A percentile compares a stretch with the other conserved stretches of the same genome.
Conservation (phyloP, 2,113 vertebrate genomes). For the Ascaphus truei region DNA sequence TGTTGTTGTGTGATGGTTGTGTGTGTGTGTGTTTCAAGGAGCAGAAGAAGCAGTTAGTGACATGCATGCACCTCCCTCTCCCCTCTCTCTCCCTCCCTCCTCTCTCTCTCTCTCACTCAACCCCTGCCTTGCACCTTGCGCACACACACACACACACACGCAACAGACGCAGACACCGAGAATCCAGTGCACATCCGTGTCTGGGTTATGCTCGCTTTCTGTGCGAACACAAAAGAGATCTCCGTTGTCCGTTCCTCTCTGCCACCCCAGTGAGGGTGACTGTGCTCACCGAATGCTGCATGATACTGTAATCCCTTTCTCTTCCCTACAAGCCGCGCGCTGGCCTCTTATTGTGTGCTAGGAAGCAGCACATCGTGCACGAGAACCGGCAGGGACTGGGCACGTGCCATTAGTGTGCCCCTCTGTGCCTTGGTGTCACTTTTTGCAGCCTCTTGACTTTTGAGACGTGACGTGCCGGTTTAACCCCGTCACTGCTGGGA, state of each 20-base stretch:
- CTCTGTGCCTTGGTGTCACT: too few relatives aligned
- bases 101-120: conserved; percentile 5
- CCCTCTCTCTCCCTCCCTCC: conserved; percentile 31
- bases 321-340: not conserved
- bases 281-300: not conserved
- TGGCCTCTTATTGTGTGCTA: not conserved
- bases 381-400: not conserved
- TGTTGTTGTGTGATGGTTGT: conserved; percentile 31
- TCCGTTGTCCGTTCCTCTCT: not conserved
- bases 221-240: not conserved
- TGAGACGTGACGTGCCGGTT: too few relatives aligned
- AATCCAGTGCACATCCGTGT: not conserved
- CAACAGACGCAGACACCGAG: conserved; percentile 7
- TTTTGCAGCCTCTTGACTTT: too few relatives aligned
- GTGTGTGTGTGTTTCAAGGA: conserved; percentile 34
- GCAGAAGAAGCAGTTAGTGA: conserved; percentile 33
- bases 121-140: conserved; percentile 32
- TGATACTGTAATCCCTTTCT: not conserved
- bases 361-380: not conserved
- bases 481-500: too few relatives aligned
- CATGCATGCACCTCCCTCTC: conserved; percentile 28
- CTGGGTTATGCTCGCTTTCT: not conserved
- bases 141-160: conserved; percentile 12
- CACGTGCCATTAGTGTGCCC: not conserved
- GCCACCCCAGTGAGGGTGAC: not conserved